These are phyloP conservation scores for Apodemus agrarius DNA, from an alignment of 2,797 vertebrate species.

Conservation along the genomic window DNA sequence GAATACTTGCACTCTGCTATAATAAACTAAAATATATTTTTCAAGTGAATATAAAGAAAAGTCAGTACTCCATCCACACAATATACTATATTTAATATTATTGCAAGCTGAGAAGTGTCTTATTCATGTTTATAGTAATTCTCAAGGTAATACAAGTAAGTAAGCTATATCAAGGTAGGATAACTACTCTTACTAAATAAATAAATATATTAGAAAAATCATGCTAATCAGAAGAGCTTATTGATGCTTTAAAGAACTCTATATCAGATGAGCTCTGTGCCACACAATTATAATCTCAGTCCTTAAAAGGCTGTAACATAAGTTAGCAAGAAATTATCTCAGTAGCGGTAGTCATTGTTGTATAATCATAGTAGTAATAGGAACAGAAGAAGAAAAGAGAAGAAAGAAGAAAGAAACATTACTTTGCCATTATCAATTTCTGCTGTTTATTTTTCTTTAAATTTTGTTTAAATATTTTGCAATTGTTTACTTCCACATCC, in stretches of 20 bases:
- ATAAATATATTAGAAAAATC: not conserved
- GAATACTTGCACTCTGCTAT: not conserved
- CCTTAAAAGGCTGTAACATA: not conserved
- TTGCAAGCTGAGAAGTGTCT: not conserved
- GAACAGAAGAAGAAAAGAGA: too few species aligned
- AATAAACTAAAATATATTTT: not conserved
- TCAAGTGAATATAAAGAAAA: conserved; percentile 16
- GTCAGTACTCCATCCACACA: not conserved
- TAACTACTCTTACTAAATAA: not conserved
- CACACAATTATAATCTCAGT: not conserved
- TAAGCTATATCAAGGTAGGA: not conserved
- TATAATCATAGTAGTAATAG: too few species aligned
- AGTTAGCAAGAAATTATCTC: not conserved
- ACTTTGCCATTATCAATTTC: too few species aligned
- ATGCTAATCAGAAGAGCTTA: not conserved
- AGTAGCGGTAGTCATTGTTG: not conserved
- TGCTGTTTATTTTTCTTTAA: too few species aligned
- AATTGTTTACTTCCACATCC: too few species aligned
- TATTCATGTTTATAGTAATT: conserved; percentile 33
- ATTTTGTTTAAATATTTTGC: too few species aligned
- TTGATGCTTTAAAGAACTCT: not conserved
- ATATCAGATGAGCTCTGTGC: not conserved
- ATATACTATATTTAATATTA: not conserved
- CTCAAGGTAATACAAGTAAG: not conserved
- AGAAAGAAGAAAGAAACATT: too few species aligned